These are phyloP conservation scores for Pogonophryne albipinna DNA, from an alignment of 2,797 vertebrate genomes.

Conservation along the genomic window DNA sequence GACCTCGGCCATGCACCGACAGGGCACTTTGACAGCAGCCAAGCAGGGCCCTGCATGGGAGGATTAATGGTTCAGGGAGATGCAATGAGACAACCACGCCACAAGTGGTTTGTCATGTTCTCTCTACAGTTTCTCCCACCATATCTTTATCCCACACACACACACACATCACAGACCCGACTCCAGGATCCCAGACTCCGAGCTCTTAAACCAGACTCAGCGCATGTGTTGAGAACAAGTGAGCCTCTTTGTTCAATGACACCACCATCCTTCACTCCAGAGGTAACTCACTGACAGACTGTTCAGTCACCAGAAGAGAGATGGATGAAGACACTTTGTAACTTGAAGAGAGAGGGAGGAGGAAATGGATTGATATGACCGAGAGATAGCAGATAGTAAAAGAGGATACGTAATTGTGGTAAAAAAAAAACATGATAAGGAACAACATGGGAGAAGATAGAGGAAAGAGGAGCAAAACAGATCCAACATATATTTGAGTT, in stretches of 20 bases:
- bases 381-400: slow-evolving; percentile 48
- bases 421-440: slow-evolving; percentile 20
- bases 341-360: slow-evolving; percentile 59
- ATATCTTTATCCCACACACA: slow-evolving; percentile 40
- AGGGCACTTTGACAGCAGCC: slow-evolving; percentile 52
- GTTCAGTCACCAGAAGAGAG: slow-evolving; percentile 62
- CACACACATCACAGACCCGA: slow-evolving; percentile 40
- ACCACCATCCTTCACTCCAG: slow-evolving; percentile 59
- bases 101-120: slow-evolving; percentile 77
- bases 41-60: slow-evolving; percentile 29
- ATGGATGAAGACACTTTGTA: slow-evolving; percentile 79
- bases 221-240: slow-evolving; percentile 62
- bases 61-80: slow-evolving; percentile 68
- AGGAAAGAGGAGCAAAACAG: neutral
- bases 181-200: slow-evolving; percentile 48
- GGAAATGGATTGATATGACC: slow-evolving; percentile 61
- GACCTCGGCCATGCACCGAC: slow-evolving; percentile 59
- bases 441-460: slow-evolving; percentile 4
- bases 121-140: slow-evolving; percentile 61
- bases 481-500: slow-evolving; percentile 24
- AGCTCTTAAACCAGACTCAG: slow-evolving; percentile 47
- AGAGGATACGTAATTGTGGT: slow-evolving; percentile 19
- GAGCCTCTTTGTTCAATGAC: slow-evolving; percentile 73
- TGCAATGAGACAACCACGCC: slow-evolving; percentile 65
- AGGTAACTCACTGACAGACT: slow-evolving; percentile 67